These are phyloP conservation scores for Synodontis membranacea DNA, from an alignment of 2,113 vertebrate genomes.

Conservation along the genomic window DNA sequence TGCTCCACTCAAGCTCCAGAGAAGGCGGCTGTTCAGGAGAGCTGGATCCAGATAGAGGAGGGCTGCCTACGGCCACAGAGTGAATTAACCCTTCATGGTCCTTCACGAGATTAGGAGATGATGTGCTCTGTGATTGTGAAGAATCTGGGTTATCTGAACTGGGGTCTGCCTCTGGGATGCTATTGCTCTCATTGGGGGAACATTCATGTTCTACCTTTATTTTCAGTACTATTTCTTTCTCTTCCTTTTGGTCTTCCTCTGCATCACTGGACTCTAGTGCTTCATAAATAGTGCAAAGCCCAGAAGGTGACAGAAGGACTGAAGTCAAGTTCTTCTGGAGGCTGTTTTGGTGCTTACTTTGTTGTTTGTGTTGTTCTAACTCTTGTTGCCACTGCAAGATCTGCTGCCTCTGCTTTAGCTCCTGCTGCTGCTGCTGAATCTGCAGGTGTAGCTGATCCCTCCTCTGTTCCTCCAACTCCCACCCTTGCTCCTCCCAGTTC, in stretches of 20 bases:
- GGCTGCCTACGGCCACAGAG: constrained; percentile 10
- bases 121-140: constrained; percentile 3
- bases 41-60: constrained; percentile 37
- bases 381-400: constrained; percentile 71
- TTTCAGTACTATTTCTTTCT: background rate
- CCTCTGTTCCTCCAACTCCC: constrained; percentile 56
- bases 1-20: constrained; percentile 73
- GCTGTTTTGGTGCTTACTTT: constrained; percentile 48
- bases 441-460: constrained; percentile 61
- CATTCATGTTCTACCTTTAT: constrained; percentile 20
- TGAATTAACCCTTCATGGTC: background rate
- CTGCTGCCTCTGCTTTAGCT: constrained; percentile 70
- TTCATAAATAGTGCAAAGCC: constrained; percentile 76
- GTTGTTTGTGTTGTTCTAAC: constrained; percentile 51
- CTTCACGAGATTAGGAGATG: background rate
- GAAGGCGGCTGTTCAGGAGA: constrained; percentile 58
- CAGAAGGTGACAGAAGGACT: constrained; percentile 63
- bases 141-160: background rate
- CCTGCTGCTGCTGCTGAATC: constrained; percentile 67
- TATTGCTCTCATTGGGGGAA: background rate
- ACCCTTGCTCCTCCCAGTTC: constrained; percentile 39
- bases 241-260: constrained; percentile 56
- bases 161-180: constrained; percentile 12
- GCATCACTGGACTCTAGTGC: constrained; percentile 66
- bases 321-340: constrained; percentile 49